Base-by-base conservation (phyloP, 1,140 invertebrate species). In the Octopus sinensis region DNA sequence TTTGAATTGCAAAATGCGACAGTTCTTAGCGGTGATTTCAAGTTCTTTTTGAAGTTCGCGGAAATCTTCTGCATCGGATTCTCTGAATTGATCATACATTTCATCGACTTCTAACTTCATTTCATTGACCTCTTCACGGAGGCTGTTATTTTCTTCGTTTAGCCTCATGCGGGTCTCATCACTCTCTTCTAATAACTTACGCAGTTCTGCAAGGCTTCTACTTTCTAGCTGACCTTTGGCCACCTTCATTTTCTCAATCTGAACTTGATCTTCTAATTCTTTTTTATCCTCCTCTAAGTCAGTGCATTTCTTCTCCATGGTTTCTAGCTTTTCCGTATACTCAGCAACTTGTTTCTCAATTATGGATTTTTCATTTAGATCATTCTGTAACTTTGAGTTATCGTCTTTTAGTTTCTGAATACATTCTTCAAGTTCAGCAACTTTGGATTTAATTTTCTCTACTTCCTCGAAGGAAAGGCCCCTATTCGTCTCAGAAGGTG, bases 51-150 rank as follows among this genome's bases (percentile, higher is more conserved):
- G 90, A 12, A 91, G 56, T 78, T 95, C 96, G n/a, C 96, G 94
- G 90, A 99, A 99, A 90, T 99, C 97, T 86, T 98, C 96, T 17
- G 96, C 96, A 92, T 99, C 97, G 86, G 99, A 97, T 89, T 99
- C 89, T 93, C 95, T 93, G 91, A 98, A 98, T 89, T 96, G 97
- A 90, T 98, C 96, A 89, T 99, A 97, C 94, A 99, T 95, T 91
- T 99, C 97, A 88, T 99, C 97, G 91, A 99, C 97, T 92, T 99
- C 97, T 81, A 97, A 95, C 88, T 97, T 96, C 86, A 99, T 92
- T 86, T 98, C 96, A 78, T 95, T 91, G 30, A 99, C 94, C 90
- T 99, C 97, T 85, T 96, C 95, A 87, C 97, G 97, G 91, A 98
- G 95, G 77, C 96, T 95, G 88, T 98, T 95, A 91, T 99, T 99